phyloP scores from a whole-genome alignment of 2,113 vertebrate genomes.

The Arizona elegans region DNA sequence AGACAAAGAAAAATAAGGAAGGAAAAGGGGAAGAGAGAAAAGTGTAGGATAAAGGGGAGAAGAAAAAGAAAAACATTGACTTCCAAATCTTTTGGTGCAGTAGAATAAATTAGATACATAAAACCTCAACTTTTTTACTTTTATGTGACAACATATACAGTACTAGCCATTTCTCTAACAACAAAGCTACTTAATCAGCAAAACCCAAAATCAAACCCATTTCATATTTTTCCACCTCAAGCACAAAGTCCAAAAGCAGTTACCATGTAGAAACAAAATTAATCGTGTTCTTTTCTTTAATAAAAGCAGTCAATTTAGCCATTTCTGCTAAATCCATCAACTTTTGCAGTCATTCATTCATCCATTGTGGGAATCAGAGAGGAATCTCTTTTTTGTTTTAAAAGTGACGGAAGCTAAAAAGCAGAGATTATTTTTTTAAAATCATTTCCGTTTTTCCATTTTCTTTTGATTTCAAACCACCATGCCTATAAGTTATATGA shows the following conservation, averaged over 20 bases:
- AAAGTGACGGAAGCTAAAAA: constrained; percentile 51
- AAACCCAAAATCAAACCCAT: background rate
- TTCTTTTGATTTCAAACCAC: constrained; percentile 62
- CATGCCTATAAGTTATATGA: constrained; percentile 56
- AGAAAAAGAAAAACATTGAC: background rate
- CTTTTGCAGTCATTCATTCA: background rate
- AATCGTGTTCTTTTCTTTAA: background rate
- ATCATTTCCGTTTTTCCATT: constrained; percentile 61
- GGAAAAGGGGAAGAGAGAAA: background rate
- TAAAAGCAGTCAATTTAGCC: background rate
- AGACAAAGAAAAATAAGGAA: background rate
- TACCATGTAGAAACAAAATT: background rate
- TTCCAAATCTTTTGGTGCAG: background rate
- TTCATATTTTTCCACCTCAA: background rate
- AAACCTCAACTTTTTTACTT: background rate
- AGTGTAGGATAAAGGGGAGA: background rate
- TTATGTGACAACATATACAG: background rate
- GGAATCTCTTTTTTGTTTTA: constrained; percentile 33
- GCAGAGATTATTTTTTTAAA: constrained; percentile 58
- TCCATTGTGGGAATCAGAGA: background rate
- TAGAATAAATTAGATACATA: background rate
- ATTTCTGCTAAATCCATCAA: background rate
- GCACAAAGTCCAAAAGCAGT: background rate
- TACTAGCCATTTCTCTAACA: background rate
- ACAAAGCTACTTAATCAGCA: background rate